Base-by-base conservation (phyloP, 2,888 invertebrate species). In the Melieria crassipennis region DNA sequence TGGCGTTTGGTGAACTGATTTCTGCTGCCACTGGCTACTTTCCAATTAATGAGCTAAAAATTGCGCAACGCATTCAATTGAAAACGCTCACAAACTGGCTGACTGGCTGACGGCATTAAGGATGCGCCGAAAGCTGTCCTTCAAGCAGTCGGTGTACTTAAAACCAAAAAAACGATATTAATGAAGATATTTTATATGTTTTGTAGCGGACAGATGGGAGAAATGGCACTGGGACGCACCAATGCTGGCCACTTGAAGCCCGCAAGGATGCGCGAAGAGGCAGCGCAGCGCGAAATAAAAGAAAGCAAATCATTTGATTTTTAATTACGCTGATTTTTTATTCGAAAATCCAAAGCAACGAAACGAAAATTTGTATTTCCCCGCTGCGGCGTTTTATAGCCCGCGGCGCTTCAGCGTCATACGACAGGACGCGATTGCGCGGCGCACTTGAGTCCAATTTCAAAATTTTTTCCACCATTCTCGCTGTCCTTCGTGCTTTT, bases 271-370 rank as follows among this genome's bases (percentile, higher is more conserved):
- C 62, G 63, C 66, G 47, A 71, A 46, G 9, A 61, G 5, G 45
- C 10, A 60, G 52, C 55, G 43, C 10, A 6, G 7, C 43, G 6
- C 16, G 16, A 65, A 69, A 60, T 57, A 65, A 43, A 43, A 43
- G 3, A 58, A 65, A 57, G 61, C 13, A 73, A 75, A 78, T 78
- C 75, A 78, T 76, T 78, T 77, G 77, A 77, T 78, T 78, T 78
- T 78, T 76, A 78, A 77, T 78, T 78, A 75, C 73, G 74, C 76
- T 74, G 75, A 76, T 74, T 75, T 76, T 70, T 72, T 75, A 45
- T 67, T 69, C 57, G 56, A 46, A 48, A 56, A 71, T 66, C 11
- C 43, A 56, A 30, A 7, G 13, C 13, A 56, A 55, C 55, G 47
- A 66, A 58, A 66, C 42, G 57, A 66, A 66, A 66, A 60, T 50